Conservation (phyloP, 2,797 vertebrate species). For the Sebastiscus tertius region DNA sequence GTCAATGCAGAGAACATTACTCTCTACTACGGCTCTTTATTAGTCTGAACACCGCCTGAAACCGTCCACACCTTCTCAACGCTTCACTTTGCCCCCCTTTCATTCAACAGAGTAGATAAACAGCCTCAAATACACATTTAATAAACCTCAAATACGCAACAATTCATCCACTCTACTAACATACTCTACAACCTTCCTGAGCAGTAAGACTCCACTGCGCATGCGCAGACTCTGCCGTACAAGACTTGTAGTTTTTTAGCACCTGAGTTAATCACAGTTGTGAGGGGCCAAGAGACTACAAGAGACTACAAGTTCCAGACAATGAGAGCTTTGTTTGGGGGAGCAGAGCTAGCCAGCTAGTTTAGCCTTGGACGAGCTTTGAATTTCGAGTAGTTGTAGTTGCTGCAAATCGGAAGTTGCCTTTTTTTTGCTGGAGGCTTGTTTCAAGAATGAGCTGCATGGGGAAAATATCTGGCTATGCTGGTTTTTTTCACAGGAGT, state of each 20-base stretch:
- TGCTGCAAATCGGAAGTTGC: conserved; percentile 75
- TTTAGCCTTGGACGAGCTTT: conserved; percentile 75
- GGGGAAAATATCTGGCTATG: background rate
- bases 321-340: conserved; percentile 79
- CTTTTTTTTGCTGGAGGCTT: conserved; percentile 20
- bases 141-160: background rate
- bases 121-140: background rate
- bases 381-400: conserved; percentile 74
- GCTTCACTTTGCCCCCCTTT: background rate
- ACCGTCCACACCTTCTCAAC: background rate
- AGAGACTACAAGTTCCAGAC: conserved; percentile 83
- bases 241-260: conserved; percentile 77
- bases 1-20: conserved; percentile 44
- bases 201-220: conserved; percentile 57
- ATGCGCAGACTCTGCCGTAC: conserved; percentile 48
- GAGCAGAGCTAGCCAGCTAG: conserved; percentile 63
- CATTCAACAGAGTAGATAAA: background rate
- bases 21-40: conserved; percentile 38
- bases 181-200: conserved; percentile 63
- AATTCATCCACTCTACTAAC: conserved; percentile 59
- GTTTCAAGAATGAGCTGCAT: conserved; percentile 21
- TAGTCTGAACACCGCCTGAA: background rate
- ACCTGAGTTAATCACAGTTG: conserved; percentile 66
- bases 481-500: background rate
- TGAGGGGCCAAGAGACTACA: conserved; percentile 56